Base-by-base conservation (phyloP, 2,888 invertebrate genomes). In the Watsonalla cultraria region DNA sequence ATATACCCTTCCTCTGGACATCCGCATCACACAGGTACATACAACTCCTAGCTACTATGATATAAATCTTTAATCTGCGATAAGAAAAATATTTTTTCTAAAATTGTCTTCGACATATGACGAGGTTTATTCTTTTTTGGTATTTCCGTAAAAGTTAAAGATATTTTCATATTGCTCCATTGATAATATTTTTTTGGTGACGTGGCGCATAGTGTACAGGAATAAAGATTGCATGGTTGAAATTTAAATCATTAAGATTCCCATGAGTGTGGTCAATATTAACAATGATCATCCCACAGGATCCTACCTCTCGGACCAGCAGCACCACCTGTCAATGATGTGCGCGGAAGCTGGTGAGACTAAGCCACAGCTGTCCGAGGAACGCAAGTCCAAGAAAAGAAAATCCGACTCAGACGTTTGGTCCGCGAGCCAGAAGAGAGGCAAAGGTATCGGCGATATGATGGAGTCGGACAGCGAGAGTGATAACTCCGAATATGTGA, bases 391-490 rank as follows among this genome's bases (percentile, higher is more conserved):
- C 2, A 93, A 93, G 68, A 94, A 94, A 67, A 89, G 94, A 59
- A 94, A 94, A 82, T 90, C 92, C 0, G 93, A 92, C 52, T 90
- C 92, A 51, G 86, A 87, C 55, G 91, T 93, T 53, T 92, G 93
- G 84, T 92, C 92, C 80, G 86, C 93, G 8, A 91, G 90, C 69
- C 88, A 81, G 54, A 93, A 94, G 64, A 94, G 94, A 75, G 91
- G 92, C 13, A 93, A 93, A 64, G 91, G 86, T 1, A 91, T 93
- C 59, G 83, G 85, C 37, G 94, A 94, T 55, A 88, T 93, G 63
- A 79, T 93, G 61, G 94, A 94, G 63, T 92, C 94, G 0, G 94
- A 94, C 9, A 92, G 92, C 62, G 90, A 90, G 1, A 88, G 83
- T 52, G 91, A 91, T 6, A 84, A 86, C 53, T 90, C 87, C 0